Conservation (phyloP, 2,888 invertebrate species). For the Chironomus riparius region DNA sequence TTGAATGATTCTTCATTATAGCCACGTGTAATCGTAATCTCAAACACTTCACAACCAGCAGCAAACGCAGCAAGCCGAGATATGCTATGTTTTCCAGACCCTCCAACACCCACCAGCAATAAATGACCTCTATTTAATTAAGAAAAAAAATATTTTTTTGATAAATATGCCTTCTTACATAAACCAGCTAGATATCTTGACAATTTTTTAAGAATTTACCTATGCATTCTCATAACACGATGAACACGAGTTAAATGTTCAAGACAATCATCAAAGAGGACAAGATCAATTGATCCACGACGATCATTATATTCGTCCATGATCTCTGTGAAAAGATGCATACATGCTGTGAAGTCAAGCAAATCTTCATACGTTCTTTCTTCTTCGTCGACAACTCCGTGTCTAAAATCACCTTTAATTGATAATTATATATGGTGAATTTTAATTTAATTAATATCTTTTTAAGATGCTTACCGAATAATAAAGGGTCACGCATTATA, state of each 20-base stretch:
- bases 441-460: no score
- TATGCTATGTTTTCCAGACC: conserved; percentile 78
- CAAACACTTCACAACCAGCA: conserved; percentile 74
- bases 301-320: conserved; percentile 77
- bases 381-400: conserved; percentile 72
- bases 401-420: conserved; percentile 58
- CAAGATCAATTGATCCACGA: conserved; percentile 62
- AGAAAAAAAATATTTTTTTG: no score
- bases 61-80: conserved; percentile 74
- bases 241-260: conserved; percentile 85
- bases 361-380: conserved; percentile 79
- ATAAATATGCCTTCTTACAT: no score
- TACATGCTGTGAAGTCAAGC: conserved; percentile 58
- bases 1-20: conserved; percentile 76
- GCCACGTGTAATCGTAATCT: conserved; percentile 73
- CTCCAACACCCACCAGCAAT: conserved; percentile 79
- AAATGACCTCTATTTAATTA: conserved; percentile 58
- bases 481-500: conserved; percentile 67
- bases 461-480: conserved; percentile 52
- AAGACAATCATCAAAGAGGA: conserved; percentile 83
- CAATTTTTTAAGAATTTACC: not conserved
- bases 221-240: conserved; percentile 68
- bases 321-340: conserved; percentile 47
- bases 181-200: not conserved
- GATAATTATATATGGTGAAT: no score